A percentile compares a stretch with the other conserved stretches of the same genome.
phyloP scores from a whole-genome alignment of 2,888 invertebrate species.

The Apocheima hispidaria region DNA sequence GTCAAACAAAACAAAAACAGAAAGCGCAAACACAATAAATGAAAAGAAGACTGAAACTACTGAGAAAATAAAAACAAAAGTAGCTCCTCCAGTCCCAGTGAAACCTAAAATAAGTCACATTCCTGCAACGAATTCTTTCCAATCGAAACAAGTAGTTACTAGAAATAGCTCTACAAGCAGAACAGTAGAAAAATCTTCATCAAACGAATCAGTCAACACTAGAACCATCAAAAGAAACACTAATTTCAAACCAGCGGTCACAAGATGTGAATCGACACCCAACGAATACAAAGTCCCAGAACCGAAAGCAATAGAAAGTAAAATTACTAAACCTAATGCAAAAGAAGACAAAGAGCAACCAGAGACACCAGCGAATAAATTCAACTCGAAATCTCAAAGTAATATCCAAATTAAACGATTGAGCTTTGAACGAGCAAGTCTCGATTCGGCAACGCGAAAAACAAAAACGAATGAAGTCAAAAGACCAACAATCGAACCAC shows the following conservation, averaged over 20 bases:
- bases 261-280: constrained; percentile 64
- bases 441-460: constrained; percentile 79
- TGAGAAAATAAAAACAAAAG: constrained; percentile 73
- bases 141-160: constrained; percentile 50
- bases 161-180: constrained; percentile 50
- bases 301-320: constrained; percentile 39
- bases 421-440: constrained; percentile 81
- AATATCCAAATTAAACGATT: constrained; percentile 78
- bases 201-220: constrained; percentile 63
- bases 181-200: constrained; percentile 61
- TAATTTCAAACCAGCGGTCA: constrained; percentile 57
- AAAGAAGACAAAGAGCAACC: constrained; percentile 47
- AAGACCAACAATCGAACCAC: constrained; percentile 63
- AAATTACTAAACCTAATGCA: constrained; percentile 39
- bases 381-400: constrained; percentile 56
- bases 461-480: constrained; percentile 62
- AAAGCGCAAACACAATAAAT: constrained; percentile 36
- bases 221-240: constrained; percentile 68
- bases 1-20: constrained; percentile 27
- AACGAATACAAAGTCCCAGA: constrained; percentile 49
- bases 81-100: constrained; percentile 88
- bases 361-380: constrained; percentile 45
- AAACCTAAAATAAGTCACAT: constrained; percentile 84
- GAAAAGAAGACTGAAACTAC: constrained; percentile 58
- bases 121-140: constrained; percentile 51